phyloP scores from a whole-genome alignment of 2,797 vertebrate species.

The Eupleurogrammus muticus region DNA sequence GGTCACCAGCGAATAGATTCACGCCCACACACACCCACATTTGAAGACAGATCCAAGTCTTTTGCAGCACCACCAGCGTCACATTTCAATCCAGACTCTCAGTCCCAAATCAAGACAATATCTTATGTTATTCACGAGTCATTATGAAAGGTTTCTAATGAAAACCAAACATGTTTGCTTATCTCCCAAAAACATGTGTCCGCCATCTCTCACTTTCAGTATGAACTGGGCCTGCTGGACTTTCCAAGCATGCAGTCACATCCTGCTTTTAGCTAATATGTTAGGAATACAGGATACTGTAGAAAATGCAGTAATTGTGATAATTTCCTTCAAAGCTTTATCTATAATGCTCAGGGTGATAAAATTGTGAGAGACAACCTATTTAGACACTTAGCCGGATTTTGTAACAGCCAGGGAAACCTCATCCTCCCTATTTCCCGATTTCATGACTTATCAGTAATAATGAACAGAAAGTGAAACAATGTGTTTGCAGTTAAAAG shows the following conservation, averaged over 20 bases:
- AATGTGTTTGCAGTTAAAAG: constrained; percentile 22
- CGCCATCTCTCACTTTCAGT: background rate
- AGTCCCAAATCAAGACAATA: background rate
- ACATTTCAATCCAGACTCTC: constrained; percentile 3
- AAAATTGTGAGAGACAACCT: background rate
- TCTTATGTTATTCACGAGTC: background rate
- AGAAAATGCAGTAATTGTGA: too few relatives aligned
- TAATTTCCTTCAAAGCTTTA: too few relatives aligned
- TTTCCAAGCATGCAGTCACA: constrained; percentile 37
- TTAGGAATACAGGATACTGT: background rate
- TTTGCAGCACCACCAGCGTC: constrained; percentile 21
- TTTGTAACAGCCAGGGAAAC: constrained; percentile 1
- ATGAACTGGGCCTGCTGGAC: background rate
- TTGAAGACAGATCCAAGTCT: background rate
- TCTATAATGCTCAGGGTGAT: background rate
- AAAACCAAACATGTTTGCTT: background rate
- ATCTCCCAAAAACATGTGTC: background rate
- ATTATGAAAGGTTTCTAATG: background rate
- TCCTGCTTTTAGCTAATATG: constrained; percentile 38
- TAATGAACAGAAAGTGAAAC: constrained; percentile 21
- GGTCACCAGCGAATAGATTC: constrained; percentile 46
- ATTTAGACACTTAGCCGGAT: background rate
- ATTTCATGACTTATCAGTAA: constrained; percentile 20
- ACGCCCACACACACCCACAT: constrained; percentile 44
- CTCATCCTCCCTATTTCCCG: constrained; percentile 33